Evolutionary conservation across 2,888 invertebrate species (phyloP).

Genomic region (Diarsia mendica): DNA sequence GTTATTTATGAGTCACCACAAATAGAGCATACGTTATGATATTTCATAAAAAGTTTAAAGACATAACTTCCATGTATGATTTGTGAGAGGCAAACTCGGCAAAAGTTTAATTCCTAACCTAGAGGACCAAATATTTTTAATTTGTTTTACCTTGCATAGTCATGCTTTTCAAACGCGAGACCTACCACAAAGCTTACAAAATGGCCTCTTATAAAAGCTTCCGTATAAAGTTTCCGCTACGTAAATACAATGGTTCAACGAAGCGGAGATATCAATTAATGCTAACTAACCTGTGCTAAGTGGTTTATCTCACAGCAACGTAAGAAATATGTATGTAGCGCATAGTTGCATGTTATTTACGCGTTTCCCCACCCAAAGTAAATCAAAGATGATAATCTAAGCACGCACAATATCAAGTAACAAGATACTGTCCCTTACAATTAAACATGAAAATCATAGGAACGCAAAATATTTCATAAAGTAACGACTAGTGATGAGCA

Average conservation of each 20-base stretch:
- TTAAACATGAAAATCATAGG: constrained; percentile 55
- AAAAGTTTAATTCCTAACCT: background rate
- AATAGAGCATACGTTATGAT: constrained; percentile 32
- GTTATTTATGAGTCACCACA: constrained; percentile 60
- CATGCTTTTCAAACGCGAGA: background rate
- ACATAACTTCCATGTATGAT: background rate
- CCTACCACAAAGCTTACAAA: background rate
- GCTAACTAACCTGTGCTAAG: constrained; percentile 18
- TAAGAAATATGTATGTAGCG: background rate
- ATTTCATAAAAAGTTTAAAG: background rate
- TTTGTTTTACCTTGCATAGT: background rate
- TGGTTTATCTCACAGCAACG: constrained; percentile 15
- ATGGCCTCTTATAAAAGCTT: background rate
- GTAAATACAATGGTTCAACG: background rate
- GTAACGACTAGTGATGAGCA: constrained; percentile 65
- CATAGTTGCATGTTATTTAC: constrained; percentile 21
- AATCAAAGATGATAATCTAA: constrained; percentile 36
- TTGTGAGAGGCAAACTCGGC: background rate
- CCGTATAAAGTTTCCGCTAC: background rate
- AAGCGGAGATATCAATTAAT: constrained; percentile 20
- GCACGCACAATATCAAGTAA: constrained; percentile 37
- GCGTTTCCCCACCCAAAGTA: constrained; percentile 6
- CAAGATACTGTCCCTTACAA: constrained; percentile 47
- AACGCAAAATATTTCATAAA: constrained; percentile 40
- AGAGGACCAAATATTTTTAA: background rate